A percentile compares a stretch with the other conserved stretches of the same genome.
These are phyloP conservation scores for Pentamera pediparva DNA, from an alignment of 53 echinoderm and acorn worm genomes.

Conservation along the genomic window DNA sequence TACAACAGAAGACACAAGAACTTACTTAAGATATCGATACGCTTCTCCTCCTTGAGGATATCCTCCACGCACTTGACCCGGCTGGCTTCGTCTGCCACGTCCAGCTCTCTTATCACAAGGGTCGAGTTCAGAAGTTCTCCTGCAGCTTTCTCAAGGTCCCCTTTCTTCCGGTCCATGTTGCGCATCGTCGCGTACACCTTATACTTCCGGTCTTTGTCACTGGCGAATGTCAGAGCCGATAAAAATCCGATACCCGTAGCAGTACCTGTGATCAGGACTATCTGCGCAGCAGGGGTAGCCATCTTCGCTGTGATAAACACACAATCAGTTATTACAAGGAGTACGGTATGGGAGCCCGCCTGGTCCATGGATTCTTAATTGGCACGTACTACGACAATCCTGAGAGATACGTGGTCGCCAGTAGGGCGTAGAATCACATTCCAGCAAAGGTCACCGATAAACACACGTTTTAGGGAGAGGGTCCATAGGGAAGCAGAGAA, in stretches of 20 bases:
- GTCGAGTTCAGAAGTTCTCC: neutral
- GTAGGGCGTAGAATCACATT: no score
- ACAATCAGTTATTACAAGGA: no score
- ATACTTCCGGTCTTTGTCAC: neutral
- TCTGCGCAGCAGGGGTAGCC: neutral
- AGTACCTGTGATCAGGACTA: slow-evolving; percentile 11
- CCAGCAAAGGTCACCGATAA: no score
- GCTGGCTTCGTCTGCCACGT: neutral
- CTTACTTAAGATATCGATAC: slow-evolving; percentile 14
- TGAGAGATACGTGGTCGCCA: no score
- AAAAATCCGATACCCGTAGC: slow-evolving; percentile 10
- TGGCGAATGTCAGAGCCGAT: slow-evolving; percentile 5
- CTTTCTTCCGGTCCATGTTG: slow-evolving; percentile 11
- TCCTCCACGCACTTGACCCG: neutral
- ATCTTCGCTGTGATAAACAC: no score
- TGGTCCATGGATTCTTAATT: no score
- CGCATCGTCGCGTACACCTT: slow-evolving; percentile 23
- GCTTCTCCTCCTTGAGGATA: slow-evolving; percentile 13
- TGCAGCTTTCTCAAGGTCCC: slow-evolving; percentile 14
- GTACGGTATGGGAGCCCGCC: no score
- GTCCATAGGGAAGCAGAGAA: no score
- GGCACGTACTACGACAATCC: no score
- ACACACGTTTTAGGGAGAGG: no score
- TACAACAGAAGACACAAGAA: no score
- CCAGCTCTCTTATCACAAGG: slow-evolving; percentile 13